These are phyloP conservation scores for Centroberyx gerrardi DNA, from an alignment of 2,797 vertebrate genomes.

Conservation along the genomic window DNA sequence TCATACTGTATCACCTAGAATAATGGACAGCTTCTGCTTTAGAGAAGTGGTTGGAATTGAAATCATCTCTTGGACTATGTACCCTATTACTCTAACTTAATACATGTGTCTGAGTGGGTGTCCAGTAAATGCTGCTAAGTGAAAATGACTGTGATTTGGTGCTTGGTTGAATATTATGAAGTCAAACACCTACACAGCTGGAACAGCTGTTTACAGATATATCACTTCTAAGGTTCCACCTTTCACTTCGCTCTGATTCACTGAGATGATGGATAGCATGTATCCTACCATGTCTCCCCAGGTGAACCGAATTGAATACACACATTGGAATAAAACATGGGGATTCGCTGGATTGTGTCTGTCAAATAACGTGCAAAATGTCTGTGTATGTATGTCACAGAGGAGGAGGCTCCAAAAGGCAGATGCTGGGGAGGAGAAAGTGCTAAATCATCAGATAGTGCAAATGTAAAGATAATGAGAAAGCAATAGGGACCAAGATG, in stretches of 20 bases:
- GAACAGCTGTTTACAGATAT: slow-evolving; percentile 12
- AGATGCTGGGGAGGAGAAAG: slow-evolving; percentile 37
- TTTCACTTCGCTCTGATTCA: slow-evolving; percentile 40
- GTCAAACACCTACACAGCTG: slow-evolving; percentile 4
- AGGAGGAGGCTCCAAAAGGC: slow-evolving; percentile 26
- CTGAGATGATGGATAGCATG: slow-evolving; percentile 51
- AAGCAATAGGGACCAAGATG: slow-evolving; percentile 43
- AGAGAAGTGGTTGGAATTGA: neutral
- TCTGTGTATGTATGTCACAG: slow-evolving; percentile 51
- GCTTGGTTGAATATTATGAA: neutral
- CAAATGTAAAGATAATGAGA: slow-evolving; percentile 62
- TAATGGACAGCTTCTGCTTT: neutral
- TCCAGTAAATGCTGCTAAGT: neutral
- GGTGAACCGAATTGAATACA: slow-evolving; percentile 61
- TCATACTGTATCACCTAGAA: neutral
- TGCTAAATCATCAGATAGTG: slow-evolving; percentile 58
- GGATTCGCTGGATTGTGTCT: slow-evolving; percentile 66
- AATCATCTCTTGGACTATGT: slow-evolving; percentile 7
- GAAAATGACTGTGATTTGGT: slow-evolving; percentile 1
- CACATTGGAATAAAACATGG: slow-evolving; percentile 50
- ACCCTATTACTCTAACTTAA: neutral
- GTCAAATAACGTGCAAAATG: slow-evolving; percentile 67
- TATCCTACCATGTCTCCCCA: slow-evolving; percentile 37
- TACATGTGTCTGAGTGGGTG: neutral
- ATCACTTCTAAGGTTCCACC: slow-evolving; percentile 8